Conservation (phyloP, 1,140 invertebrate genomes). For the Megathymus violae region DNA sequence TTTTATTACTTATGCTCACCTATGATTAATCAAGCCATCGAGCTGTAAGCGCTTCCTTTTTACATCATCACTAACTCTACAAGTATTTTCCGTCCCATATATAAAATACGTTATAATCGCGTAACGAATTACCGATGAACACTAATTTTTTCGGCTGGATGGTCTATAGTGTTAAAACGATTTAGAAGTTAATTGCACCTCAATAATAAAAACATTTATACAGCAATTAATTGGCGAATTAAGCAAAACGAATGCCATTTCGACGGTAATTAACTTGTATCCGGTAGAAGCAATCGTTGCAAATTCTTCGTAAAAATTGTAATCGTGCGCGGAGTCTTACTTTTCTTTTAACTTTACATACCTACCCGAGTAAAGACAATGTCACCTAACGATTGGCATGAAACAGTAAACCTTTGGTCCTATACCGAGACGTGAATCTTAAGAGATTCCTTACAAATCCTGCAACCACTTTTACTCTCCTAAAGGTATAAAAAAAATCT, state of each 20-base stretch:
- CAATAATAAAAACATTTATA: background rate
- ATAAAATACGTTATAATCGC: background rate
- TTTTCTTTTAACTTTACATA: too few species aligned
- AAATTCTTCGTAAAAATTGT: background rate
- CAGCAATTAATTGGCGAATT: background rate
- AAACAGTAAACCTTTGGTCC: too few species aligned
- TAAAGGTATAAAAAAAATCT: too few species aligned
- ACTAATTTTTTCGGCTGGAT: background rate
- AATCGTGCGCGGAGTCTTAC: background rate
- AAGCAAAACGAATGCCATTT: background rate
- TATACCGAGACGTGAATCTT: too few species aligned
- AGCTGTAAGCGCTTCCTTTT: too few species aligned
- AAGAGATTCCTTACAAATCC: too few species aligned
- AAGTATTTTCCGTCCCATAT: background rate
- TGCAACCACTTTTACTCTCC: too few species aligned
- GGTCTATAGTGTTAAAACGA: background rate
- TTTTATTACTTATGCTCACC: too few species aligned
- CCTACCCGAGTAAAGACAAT: too few species aligned
- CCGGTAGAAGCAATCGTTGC: background rate
- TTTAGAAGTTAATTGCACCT: slow-evolving; percentile 1
- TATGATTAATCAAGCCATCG: too few species aligned
- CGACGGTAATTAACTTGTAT: background rate
- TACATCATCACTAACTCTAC: too few species aligned
- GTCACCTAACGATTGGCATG: too few species aligned
- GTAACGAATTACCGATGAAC: background rate